Evolutionary conservation across 2,888 invertebrate genomes (phyloP).

Genomic region (Euplagia quadripunctaria): DNA sequence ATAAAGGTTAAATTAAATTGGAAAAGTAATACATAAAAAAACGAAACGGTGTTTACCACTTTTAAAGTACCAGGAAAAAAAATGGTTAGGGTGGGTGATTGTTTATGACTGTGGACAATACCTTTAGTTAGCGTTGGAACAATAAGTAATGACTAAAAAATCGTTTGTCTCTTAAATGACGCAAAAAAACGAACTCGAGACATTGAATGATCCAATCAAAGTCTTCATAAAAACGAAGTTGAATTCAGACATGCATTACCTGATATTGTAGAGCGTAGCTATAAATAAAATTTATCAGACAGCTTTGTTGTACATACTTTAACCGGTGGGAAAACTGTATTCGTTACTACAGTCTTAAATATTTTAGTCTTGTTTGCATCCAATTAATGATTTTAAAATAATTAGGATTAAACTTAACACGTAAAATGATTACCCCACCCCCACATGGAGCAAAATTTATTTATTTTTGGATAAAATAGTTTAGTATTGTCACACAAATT

Average conservation of each 20-base stretch:
- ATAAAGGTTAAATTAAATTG: neutral
- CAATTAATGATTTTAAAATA: neutral
- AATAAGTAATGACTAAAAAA: neutral
- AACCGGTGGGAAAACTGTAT: neutral
- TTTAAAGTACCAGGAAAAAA: neutral
- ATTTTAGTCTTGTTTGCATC: neutral
- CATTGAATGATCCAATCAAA: neutral
- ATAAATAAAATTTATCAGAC: neutral
- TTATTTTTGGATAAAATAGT: neutral
- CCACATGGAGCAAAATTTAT: neutral
- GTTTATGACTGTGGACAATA: neutral
- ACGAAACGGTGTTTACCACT: neutral
- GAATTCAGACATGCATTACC: neutral
- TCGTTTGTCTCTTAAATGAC: neutral
- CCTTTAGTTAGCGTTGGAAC: neutral
- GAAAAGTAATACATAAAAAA: neutral
- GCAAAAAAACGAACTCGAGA: neutral
- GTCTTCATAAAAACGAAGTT: neutral
- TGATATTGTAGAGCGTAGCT: constrained; percentile 1
- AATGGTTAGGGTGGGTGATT: neutral
- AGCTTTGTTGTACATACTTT: neutral
- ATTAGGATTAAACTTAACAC: neutral
- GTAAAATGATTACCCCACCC: neutral
- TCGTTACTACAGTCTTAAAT: neutral
- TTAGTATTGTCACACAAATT: no score